These are phyloP conservation scores for Diaphora mendica DNA, from an alignment of 2,888 invertebrate species.

Conservation along the genomic window DNA sequence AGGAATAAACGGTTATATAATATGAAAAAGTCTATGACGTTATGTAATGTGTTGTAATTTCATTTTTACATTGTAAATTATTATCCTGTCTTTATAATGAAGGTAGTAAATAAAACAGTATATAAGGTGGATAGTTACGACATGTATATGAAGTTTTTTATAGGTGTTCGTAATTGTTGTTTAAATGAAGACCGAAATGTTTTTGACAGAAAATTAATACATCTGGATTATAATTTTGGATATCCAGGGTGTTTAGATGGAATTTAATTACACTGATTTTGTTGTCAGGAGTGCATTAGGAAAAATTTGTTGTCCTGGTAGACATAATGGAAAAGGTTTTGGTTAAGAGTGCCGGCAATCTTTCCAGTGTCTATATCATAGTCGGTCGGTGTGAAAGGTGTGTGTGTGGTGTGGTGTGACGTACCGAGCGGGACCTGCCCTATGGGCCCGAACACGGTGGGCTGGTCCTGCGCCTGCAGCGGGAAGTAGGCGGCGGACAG, in stretches of 20 bases:
- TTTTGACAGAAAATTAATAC: background rate
- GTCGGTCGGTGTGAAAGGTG: too few relatives aligned
- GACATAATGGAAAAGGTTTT: too few relatives aligned
- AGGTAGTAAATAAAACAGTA: too few relatives aligned
- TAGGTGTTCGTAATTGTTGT: background rate
- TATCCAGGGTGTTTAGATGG: background rate
- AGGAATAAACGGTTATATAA: too few relatives aligned
- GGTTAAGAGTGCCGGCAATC: too few relatives aligned
- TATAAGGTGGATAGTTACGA: background rate
- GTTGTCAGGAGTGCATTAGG: too few relatives aligned
- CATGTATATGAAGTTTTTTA: background rate
- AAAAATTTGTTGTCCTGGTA: too few relatives aligned
- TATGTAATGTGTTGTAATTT: too few relatives aligned
- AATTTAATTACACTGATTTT: background rate
- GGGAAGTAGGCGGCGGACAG: constrained; percentile 85
- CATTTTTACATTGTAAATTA: too few relatives aligned
- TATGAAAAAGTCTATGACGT: background rate
- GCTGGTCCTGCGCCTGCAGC: constrained; percentile 82
- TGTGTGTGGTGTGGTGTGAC: constrained; percentile 11
- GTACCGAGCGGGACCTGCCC: constrained; percentile 90
- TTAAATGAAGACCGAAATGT: background rate
- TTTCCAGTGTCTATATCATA: too few relatives aligned
- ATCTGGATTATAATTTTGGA: background rate
- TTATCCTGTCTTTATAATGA: too few relatives aligned
- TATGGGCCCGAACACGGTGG: constrained; percentile 94